phyloP scores from a whole-genome alignment of 2,888 invertebrate genomes.

The Dasypolia templi region DNA sequence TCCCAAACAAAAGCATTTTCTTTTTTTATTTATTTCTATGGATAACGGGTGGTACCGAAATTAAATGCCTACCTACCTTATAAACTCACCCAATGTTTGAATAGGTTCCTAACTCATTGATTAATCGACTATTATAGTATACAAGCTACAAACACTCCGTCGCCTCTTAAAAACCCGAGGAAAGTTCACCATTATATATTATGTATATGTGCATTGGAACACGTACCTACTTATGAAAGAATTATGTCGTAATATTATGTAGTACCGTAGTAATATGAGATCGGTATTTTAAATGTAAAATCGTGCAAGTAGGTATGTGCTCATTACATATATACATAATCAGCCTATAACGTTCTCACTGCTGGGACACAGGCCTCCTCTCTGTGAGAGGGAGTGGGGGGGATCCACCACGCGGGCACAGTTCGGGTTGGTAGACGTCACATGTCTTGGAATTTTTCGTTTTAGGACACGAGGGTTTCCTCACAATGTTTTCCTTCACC shows the following conservation, averaged over 20 bases:
- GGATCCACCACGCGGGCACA: no score
- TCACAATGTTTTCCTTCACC: no score
- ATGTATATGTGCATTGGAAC: conserved; percentile 13
- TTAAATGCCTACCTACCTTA: not conserved
- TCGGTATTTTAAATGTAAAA: conserved; percentile 14
- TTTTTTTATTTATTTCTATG: no score
- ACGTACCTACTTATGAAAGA: conserved; percentile 13
- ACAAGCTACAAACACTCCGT: not conserved
- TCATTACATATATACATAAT: not conserved
- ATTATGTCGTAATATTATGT: conserved; percentile 34
- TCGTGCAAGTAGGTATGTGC: not conserved
- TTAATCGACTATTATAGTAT: not conserved
- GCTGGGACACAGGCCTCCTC: no score
- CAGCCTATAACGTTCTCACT: no score
- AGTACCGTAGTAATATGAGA: not conserved
- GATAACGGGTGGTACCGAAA: not conserved
- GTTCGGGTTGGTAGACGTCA: no score
- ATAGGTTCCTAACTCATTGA: not conserved
- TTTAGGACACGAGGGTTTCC: no score
- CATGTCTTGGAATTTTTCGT: no score
- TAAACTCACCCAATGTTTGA: not conserved
- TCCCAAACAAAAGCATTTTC: no score
- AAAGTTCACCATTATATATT: not conserved
- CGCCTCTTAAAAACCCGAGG: conserved; percentile 19
- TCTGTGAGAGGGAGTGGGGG: no score